These are phyloP conservation scores for Irena cyanogastra DNA, from an alignment of 2,113 vertebrate genomes.

Conservation along the genomic window DNA sequence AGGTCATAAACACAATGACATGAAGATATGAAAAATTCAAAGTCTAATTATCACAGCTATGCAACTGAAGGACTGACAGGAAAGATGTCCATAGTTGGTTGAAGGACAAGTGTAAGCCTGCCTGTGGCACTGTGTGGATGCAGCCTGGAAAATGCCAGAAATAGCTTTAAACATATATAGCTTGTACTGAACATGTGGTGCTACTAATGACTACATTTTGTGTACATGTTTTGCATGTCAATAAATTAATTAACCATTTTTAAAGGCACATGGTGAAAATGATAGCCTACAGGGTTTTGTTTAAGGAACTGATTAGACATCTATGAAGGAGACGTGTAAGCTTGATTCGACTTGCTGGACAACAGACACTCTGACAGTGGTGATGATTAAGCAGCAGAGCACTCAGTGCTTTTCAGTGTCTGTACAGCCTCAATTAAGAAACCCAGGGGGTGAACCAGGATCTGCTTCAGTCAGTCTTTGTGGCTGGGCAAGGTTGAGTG, in stretches of 20 bases:
- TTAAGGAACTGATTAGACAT: not conserved
- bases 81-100: not conserved
- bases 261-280: not conserved
- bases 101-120: not conserved
- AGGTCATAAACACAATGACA: not conserved
- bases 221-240: conserved; percentile 6
- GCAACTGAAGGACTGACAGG: not conserved
- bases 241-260: not conserved
- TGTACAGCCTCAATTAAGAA: not conserved
- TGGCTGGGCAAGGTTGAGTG: not conserved
- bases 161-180: not conserved
- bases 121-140: not conserved
- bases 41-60: not conserved
- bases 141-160: not conserved
- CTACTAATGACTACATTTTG: not conserved
- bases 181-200: not conserved
- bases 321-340: not conserved
- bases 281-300: not conserved
- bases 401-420: not conserved
- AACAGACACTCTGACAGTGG: not conserved
- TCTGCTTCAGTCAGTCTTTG: not conserved
- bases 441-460: not conserved
- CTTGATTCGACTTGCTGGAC: not conserved
- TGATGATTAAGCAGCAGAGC: not conserved
- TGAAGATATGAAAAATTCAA: not conserved